Conservation (phyloP, 1,140 invertebrate species). For the Leptonema lineaticorne region DNA sequence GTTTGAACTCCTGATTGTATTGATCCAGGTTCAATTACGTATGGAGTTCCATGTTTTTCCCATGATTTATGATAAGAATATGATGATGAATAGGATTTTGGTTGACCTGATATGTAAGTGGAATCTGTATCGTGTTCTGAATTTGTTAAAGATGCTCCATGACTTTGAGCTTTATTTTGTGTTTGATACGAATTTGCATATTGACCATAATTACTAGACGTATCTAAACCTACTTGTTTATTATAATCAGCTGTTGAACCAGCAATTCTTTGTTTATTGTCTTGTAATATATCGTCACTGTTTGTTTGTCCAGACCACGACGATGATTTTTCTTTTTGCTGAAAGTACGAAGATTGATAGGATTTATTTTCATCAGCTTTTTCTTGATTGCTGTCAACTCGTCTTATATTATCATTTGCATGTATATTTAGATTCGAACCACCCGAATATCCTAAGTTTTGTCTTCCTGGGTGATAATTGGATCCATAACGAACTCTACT, state of each 20-base stretch:
- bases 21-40: slow-evolving; percentile 15
- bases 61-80: slow-evolving; percentile 56
- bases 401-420: not conserved
- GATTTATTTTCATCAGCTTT: slow-evolving; percentile 40
- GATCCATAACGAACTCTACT: slow-evolving; percentile 4
- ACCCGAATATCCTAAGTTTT: not conserved
- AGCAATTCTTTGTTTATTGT: too few species aligned
- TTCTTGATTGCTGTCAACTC: not conserved
- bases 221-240: not conserved
- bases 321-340: slow-evolving; percentile 46
- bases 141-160: slow-evolving; percentile 8
- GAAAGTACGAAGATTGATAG: slow-evolving; percentile 53
- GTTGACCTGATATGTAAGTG: slow-evolving; percentile 25
- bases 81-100: slow-evolving; percentile 55
- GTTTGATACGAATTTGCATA: not conserved
- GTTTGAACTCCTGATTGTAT: slow-evolving; percentile 2
- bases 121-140: not conserved
- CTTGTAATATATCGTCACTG: not conserved
- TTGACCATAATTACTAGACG: not conserved
- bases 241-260: not conserved
- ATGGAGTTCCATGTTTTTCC: slow-evolving; percentile 54
- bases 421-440: not conserved
- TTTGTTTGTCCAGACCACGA: not conserved
- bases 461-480: slow-evolving; percentile 18
- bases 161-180: not conserved